A percentile compares a stretch with the other conserved stretches of the same genome.
Evolutionary conservation across 2,113 vertebrate genomes (phyloP).

Genomic region (Indicator indicator): DNA sequence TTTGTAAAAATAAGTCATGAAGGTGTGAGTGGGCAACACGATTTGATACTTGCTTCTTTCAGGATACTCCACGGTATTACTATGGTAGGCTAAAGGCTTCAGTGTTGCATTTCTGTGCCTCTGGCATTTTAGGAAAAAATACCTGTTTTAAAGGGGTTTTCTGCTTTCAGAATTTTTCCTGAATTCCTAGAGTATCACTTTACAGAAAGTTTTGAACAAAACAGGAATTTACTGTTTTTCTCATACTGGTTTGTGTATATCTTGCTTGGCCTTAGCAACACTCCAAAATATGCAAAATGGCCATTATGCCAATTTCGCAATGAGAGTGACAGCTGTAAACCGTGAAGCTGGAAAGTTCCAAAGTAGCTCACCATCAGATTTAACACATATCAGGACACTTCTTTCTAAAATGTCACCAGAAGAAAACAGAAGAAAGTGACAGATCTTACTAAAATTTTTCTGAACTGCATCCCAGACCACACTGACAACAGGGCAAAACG

Average conservation of each 20-base stretch:
- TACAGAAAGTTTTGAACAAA: slow-evolving; percentile 5
- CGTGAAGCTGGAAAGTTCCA: background rate
- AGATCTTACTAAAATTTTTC: background rate
- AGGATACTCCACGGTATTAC: background rate
- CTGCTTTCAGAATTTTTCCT: background rate
- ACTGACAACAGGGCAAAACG: background rate
- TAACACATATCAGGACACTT: background rate
- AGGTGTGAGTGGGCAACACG: background rate
- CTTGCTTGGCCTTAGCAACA: background rate
- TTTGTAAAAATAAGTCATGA: background rate
- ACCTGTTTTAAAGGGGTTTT: background rate
- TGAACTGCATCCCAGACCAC: background rate
- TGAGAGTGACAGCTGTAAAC: background rate
- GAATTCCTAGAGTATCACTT: background rate
- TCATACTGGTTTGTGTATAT: background rate
- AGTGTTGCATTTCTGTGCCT: background rate
- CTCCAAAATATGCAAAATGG: background rate
- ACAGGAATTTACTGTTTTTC: background rate
- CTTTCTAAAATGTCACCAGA: background rate
- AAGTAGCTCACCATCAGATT: background rate
- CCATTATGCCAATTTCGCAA: background rate
- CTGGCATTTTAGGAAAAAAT: background rate
- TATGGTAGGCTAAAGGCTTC: background rate
- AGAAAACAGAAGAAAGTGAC: background rate
- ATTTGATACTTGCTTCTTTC: background rate